Percentiles rank a stretch among this genome's conserved stretches.
Evolutionary conservation across 2,797 vertebrate genomes (phyloP).

Genomic region (Neomorphus geoffroyi): DNA sequence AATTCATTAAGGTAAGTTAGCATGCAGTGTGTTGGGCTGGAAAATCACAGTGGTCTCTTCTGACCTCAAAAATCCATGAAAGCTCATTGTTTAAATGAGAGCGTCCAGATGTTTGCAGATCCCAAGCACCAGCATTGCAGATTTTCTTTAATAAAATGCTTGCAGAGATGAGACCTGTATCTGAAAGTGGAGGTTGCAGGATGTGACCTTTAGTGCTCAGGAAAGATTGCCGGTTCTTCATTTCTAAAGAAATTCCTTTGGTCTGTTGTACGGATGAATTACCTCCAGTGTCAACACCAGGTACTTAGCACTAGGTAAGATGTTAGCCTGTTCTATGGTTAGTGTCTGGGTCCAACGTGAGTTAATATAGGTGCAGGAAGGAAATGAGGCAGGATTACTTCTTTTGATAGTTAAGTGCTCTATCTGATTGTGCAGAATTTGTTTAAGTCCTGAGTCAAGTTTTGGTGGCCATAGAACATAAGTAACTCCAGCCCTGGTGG

Average conservation of each 20-base stretch:
- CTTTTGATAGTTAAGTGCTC: not conserved
- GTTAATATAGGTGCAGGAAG: not conserved
- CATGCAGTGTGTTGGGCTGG: not conserved
- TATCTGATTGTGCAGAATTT: not conserved
- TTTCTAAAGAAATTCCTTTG: not conserved
- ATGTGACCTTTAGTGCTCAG: not conserved
- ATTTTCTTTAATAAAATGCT: not conserved
- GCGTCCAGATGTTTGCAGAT: not conserved
- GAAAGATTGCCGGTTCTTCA: accelerated
- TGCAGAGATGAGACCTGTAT: not conserved
- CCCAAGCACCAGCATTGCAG: too few relatives aligned
- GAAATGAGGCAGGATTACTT: not conserved
- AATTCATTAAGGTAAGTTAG: not conserved
- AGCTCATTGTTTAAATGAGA: not conserved
- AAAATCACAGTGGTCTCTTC: not conserved
- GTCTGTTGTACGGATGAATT: not conserved
- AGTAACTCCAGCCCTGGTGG: not conserved
- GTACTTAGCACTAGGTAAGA: not conserved
- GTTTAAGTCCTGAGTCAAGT: not conserved
- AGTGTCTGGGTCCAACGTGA: not conserved
- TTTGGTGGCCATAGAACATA: not conserved
- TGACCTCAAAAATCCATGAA: not conserved
- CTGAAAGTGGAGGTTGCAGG: not conserved
- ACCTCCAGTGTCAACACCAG: not conserved
- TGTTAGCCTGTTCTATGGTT: not conserved